phyloP scores from a whole-genome alignment of 1,140 invertebrate species.

The Patella vulgata region DNA sequence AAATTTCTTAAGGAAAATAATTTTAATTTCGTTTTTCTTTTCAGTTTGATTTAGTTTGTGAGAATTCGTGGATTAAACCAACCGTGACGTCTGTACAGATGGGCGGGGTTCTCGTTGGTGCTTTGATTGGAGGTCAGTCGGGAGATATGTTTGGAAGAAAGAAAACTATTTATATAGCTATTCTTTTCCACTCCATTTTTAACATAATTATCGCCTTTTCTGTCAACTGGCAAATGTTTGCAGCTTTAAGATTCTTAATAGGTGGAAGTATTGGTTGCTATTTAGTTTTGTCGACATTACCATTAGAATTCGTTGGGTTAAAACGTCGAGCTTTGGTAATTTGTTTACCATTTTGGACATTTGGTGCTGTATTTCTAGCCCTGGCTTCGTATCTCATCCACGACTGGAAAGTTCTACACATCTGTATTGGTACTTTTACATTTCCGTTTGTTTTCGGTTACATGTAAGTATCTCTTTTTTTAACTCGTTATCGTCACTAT shows the following conservation, averaged over 20 bases:
- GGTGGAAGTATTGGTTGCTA: constrained; percentile 30
- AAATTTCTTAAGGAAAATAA: too few relatives aligned
- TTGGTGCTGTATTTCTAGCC: constrained; percentile 5
- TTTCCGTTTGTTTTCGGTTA: constrained; percentile 69
- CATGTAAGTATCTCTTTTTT: constrained; percentile 13
- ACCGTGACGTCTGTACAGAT: constrained; percentile 54
- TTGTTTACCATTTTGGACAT: constrained; percentile 28
- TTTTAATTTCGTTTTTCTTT: too few relatives aligned
- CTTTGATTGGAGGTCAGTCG: constrained; percentile 37
- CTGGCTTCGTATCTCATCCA: constrained; percentile 1
- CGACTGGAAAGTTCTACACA: constrained; percentile 70
- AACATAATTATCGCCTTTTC: constrained; percentile 38
- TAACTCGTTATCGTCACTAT: background rate
- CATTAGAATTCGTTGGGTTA: constrained; percentile 35
- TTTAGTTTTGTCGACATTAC: constrained; percentile 29
- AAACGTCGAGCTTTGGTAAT: constrained; percentile 30
- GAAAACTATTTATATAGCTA: constrained; percentile 30
- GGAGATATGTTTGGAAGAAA: constrained; percentile 49
- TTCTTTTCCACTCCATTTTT: constrained; percentile 24
- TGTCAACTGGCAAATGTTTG: constrained; percentile 49
- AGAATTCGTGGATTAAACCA: constrained; percentile 34
- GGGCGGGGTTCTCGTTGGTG: constrained; percentile 48
- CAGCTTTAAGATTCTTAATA: constrained; percentile 44
- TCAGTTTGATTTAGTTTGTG: constrained; percentile 54
- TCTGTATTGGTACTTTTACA: constrained; percentile 78